Evolutionary conservation across 2,888 invertebrate genomes (phyloP), one percentile per base, ranked within the genome.

Genomic region (Mythimna albipuncta): DNA sequence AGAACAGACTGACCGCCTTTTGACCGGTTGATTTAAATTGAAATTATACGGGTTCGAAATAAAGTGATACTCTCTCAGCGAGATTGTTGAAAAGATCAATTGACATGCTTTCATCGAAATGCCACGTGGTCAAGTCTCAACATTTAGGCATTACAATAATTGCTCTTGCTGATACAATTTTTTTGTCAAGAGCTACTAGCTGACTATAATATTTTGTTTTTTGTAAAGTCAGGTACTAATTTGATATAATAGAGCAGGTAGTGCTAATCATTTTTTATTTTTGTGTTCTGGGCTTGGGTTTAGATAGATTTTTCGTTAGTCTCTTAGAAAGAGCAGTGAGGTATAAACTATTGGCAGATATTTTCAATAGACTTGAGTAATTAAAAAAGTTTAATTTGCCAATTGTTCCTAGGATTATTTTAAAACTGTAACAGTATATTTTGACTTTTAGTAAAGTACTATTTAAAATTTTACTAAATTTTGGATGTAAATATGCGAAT

Each of bases 1-100:
- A 52, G 70, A 66, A 65, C 2, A 26, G 38, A n/a, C 38, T 54
- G 63, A 21, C 26, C 32, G 52, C 35, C 6, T 64, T 50, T 21
- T n/a, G 21, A 41, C 32, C 1, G 57, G 19, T 9, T 66, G 9
- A 7, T 44, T 58, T 16, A 26, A 26, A 35, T 55, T 50, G 50
- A 64, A n/a, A n/a, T 32, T 6, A 47, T 6, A 38, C 6, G 1
- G 16, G 55, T n/a, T 41, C 21, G 7, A 19, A 35, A 35, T 0
- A 35, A 59, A 59, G n/a, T n/a, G 35, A n/a, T 2, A 11, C n/a
- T 58, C 38, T 19, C 10, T 11, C 38, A 6, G 6, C 3, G 16
- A 35, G 10, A 38, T 6, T n/a, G 5, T 59, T 2, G 38, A 58
- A 32, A 57, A 9, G 16, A 16, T 26, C 7, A 19, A 21, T 41